A percentile compares a stretch with the other conserved stretches of the same genome.
Evolutionary conservation across 2,113 vertebrate genomes (phyloP).

Genomic region (Phodopus roborovskii): DNA sequence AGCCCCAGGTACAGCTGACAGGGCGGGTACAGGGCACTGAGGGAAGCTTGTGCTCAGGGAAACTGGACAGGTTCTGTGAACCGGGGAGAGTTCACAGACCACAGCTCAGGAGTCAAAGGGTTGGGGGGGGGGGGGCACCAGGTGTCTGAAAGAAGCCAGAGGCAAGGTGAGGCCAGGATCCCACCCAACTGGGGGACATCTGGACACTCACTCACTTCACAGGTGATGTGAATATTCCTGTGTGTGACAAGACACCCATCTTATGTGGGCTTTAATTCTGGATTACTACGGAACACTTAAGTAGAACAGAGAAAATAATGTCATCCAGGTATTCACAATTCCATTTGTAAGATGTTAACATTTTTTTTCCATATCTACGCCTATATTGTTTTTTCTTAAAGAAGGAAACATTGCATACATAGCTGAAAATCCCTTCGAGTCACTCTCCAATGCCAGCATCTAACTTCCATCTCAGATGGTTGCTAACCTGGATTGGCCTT

Average conservation of each 20-base stretch:
- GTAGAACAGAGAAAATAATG: neutral
- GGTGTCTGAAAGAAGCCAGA: neutral
- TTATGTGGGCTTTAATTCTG: neutral
- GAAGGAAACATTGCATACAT: neutral
- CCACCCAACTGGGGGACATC: neutral
- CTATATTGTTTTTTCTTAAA: neutral
- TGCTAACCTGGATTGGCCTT: neutral
- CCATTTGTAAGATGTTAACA: neutral
- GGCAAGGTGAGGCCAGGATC: neutral
- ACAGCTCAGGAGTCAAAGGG: neutral
- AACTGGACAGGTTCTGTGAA: neutral
- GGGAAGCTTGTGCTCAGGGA: neutral
- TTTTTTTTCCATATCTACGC: neutral
- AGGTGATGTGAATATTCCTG: neutral
- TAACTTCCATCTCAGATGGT: neutral
- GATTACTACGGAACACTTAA: neutral
- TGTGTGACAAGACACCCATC: neutral
- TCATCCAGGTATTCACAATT: neutral
- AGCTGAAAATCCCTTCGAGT: neutral
- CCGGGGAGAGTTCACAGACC: neutral
- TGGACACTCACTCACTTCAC: neutral
- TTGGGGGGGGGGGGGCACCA: accelerated
- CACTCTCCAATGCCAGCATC: neutral
- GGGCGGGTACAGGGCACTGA: neutral
- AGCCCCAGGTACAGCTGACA: neutral